Percentiles rank a stretch among this genome's conserved stretches.
These are phyloP conservation scores for Terrapene triunguis DNA, from an alignment of 2,113 vertebrate species.

Conservation along the genomic window DNA sequence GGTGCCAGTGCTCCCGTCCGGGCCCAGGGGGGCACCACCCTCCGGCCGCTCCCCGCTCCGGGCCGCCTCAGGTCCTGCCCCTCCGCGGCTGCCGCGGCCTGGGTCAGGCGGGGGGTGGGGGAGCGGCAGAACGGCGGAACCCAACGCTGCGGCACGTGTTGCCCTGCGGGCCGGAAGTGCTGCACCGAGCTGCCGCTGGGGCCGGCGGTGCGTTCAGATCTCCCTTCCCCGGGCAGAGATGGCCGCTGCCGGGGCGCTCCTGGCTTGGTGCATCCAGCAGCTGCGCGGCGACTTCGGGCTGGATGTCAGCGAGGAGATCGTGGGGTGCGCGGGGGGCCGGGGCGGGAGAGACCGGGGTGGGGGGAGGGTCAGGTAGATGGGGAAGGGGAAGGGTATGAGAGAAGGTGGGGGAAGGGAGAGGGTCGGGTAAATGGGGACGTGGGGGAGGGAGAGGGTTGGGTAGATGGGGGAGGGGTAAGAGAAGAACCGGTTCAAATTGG, in stretches of 20 bases:
- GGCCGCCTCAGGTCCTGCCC: too few species aligned
- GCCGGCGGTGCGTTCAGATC: not conserved
- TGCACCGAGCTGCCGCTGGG: not conserved
- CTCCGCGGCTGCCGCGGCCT: too few species aligned
- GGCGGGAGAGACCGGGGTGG: not conserved
- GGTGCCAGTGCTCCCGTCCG: too few species aligned
- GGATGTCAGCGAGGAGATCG: constrained; percentile 92
- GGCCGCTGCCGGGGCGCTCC: constrained; percentile 65
- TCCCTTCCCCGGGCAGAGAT: constrained; percentile 67
- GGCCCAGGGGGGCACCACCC: too few species aligned
- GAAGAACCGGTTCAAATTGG: not conserved
- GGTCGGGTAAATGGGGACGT: too few species aligned
- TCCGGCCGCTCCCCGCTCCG: too few species aligned
- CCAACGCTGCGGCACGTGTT: not conserved
- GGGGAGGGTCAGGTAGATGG: rapidly evolving
- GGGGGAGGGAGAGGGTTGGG: too few species aligned
- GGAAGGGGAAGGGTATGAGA: rapidly evolving
- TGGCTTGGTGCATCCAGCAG: constrained; percentile 89
- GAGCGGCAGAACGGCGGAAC: constrained; percentile 2
- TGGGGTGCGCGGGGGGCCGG: constrained; percentile 82
- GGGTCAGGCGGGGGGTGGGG: not conserved
- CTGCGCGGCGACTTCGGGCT: constrained; percentile 87
- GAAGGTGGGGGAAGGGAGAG: rapidly evolving
- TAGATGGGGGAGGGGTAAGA: not conserved
- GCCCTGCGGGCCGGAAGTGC: rapidly evolving